phyloP scores from a whole-genome alignment of 2,113 vertebrate species.

The Loxodonta africana region DNA sequence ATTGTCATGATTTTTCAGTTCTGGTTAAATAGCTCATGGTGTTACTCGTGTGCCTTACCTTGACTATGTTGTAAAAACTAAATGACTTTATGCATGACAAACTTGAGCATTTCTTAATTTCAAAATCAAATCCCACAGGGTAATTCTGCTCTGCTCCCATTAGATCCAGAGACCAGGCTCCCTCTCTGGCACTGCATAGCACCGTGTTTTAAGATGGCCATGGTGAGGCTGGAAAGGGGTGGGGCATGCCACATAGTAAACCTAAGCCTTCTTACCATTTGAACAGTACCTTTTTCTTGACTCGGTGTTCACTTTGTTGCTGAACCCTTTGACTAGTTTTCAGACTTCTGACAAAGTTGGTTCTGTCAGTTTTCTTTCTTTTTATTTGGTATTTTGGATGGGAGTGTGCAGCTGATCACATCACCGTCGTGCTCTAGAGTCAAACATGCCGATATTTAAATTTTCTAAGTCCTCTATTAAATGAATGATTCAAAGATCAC shows the following conservation, averaged over 20 bases:
- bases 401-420: neutral
- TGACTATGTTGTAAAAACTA: neutral
- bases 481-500: neutral
- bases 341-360: neutral
- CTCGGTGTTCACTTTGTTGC: neutral
- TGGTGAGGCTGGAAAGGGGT: neutral
- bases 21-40: neutral
- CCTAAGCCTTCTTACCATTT: neutral
- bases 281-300: neutral
- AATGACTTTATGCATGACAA: neutral
- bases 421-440: neutral
- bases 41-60: too few species aligned
- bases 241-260: neutral
- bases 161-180: neutral
- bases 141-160: neutral
- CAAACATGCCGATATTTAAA: neutral
- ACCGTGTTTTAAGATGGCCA: neutral
- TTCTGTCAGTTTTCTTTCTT: neutral
- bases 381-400: neutral
- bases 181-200: neutral
- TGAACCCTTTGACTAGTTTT: neutral
- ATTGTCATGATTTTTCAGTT: neutral
- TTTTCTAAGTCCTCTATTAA: neutral
- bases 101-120: neutral
- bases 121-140: neutral